These are phyloP conservation scores for Syngnathus typhle DNA, from an alignment of 2,113 vertebrate species.

Conservation along the genomic window DNA sequence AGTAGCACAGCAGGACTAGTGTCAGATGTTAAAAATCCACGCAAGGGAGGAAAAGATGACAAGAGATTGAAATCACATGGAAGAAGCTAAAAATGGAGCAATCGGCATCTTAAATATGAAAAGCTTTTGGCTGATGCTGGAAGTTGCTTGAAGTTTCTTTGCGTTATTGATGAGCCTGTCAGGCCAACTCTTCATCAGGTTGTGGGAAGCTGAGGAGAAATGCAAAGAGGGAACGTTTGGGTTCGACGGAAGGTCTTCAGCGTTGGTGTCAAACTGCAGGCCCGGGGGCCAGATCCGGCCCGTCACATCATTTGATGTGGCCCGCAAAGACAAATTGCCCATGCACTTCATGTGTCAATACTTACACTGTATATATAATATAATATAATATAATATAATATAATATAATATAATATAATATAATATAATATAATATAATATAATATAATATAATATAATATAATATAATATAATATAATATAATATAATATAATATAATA, in stretches of 20 bases:
- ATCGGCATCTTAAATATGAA: constrained; percentile 17
- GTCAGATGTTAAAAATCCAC: neutral
- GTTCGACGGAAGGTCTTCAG: constrained; percentile 42
- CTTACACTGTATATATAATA: no score
- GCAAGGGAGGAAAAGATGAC: neutral
- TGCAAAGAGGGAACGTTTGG: constrained; percentile 4
- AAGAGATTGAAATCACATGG: neutral
- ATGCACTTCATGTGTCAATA: no score
- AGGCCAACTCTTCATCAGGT: constrained; percentile 44
- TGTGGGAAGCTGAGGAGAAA: constrained; percentile 24
- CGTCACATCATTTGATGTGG: no score
- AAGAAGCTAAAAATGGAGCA: constrained; percentile 1
- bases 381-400: no score
- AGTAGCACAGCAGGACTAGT: neutral
- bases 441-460: no score
- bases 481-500: no score
- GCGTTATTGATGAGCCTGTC: constrained; percentile 63
- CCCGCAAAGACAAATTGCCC: no score
- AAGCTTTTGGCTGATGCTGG: constrained; percentile 19
- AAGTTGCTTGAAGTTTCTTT: constrained; percentile 38
- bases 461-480: no score
- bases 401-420: no score
- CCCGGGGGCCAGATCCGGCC: no score
- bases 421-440: no score
- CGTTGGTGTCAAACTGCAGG: constrained; percentile 11